A percentile compares a stretch with the other conserved stretches of the same genome.
Conservation (phyloP, 2,888 invertebrate species). For the Idaea biselata region DNA sequence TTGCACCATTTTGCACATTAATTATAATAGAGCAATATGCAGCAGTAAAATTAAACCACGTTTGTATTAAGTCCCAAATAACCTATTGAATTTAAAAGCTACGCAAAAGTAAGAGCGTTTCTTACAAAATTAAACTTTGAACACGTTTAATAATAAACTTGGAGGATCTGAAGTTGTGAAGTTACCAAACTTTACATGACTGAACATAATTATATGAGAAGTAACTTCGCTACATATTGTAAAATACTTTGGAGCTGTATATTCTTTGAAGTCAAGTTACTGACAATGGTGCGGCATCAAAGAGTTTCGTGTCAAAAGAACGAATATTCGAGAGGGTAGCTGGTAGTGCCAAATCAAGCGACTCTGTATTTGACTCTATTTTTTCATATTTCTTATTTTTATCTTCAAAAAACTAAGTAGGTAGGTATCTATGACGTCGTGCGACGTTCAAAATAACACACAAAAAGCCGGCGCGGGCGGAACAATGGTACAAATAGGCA, state of each 20-base stretch:
- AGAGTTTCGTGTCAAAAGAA: conserved; percentile 43
- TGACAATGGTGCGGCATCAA: conserved; percentile 53
- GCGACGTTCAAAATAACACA: no score
- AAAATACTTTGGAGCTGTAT: neutral
- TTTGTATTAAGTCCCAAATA: neutral
- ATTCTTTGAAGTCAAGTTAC: conserved; percentile 45
- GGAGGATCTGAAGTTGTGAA: neutral
- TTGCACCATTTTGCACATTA: no score
- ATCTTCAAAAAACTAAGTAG: no score
- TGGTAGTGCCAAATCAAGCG: conserved; percentile 50
- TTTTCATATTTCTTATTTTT: neutral
- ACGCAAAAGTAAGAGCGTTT: neutral
- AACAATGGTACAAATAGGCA: no score
- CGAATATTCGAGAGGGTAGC: conserved; percentile 9
- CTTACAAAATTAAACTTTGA: neutral
- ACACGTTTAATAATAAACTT: conserved; percentile 1
- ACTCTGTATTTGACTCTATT: conserved; percentile 20
- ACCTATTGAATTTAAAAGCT: neutral
- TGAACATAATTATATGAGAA: conserved; percentile 1
- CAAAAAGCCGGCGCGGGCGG: no score
- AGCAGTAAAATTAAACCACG: no score
- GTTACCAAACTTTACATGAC: neutral
- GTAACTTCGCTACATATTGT: neutral
- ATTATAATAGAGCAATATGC: no score
- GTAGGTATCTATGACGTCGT: no score